Evolutionary conservation across 2,113 vertebrate genomes (phyloP).

Genomic region (Aptenodytes patagonicus): DNA sequence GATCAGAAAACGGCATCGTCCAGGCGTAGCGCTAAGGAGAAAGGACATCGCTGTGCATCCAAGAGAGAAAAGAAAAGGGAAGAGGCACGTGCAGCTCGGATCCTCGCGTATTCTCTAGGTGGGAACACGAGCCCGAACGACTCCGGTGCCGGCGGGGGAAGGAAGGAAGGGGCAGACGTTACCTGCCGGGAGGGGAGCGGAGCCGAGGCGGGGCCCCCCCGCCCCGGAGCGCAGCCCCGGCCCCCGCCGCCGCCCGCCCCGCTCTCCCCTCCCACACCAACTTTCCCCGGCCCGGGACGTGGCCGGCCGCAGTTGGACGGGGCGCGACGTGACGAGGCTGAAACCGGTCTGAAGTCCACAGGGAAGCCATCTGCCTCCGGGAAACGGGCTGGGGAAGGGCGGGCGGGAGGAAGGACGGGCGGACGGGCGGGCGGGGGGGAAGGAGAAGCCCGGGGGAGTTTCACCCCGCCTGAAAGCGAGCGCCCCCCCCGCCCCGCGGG

Average conservation of each 20-base stretch:
- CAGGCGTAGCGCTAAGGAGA: not conserved
- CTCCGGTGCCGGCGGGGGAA: not conserved
- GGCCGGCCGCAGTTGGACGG: conserved; percentile 27
- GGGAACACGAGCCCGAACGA: not conserved
- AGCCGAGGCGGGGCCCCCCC: not conserved
- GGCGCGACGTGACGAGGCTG: conserved; percentile 1
- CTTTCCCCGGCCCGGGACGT: conserved; percentile 30
- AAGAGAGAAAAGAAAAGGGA: too few species aligned
- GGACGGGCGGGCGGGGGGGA: too few species aligned
- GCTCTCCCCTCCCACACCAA: not conserved
- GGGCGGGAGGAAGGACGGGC: not conserved
- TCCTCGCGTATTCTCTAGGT: not conserved
- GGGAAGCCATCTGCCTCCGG: conserved; percentile 42
- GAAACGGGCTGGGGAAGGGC: not conserved
- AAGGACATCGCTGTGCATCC: not conserved
- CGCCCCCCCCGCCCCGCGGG: not conserved
- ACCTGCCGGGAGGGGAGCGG: not conserved
- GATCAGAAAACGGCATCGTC: not conserved
- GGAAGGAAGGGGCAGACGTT: not conserved
- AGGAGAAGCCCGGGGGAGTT: not conserved
- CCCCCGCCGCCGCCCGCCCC: not conserved
- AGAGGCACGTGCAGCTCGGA: not conserved
- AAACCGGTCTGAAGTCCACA: conserved; percentile 53
- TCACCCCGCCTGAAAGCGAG: not conserved
- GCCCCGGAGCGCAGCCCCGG: not conserved